Conservation (phyloP, 2,888 invertebrate species). For the Synergus japonicus region DNA sequence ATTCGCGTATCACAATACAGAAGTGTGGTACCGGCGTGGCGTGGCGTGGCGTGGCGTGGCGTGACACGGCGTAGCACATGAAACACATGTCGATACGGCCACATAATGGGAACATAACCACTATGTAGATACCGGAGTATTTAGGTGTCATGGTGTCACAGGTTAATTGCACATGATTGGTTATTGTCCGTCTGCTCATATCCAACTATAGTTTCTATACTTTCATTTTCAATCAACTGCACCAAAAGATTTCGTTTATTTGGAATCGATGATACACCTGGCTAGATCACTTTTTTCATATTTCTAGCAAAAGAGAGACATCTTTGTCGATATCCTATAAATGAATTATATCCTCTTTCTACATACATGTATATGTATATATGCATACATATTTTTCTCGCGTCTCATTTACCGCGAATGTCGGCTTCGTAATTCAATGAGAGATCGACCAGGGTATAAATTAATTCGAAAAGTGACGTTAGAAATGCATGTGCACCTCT, state of each 20-base stretch:
- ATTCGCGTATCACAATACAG: constrained; percentile 56
- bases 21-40: constrained; percentile 55
- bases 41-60: constrained; percentile 5
- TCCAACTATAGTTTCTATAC: constrained; percentile 55
- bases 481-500: background rate
- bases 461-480: constrained; percentile 1
- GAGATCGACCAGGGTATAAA: constrained; percentile 16
- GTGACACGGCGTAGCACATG: constrained; percentile 59
- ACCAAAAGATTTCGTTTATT: constrained; percentile 15
- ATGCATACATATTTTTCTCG: background rate
- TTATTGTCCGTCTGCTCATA: constrained; percentile 70
- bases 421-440: constrained; percentile 5
- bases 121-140: constrained; percentile 67
- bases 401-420: constrained; percentile 5
- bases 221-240: constrained; percentile 62
- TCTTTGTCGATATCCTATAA: background rate
- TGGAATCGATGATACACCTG: background rate
- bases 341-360: background rate
- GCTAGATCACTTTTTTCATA: background rate
- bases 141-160: constrained; percentile 75
- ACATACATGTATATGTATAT: background rate
- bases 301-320: background rate
- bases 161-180: constrained; percentile 76
- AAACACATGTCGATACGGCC: constrained; percentile 76
- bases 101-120: constrained; percentile 76